These are phyloP conservation scores for Bradypodion pumilum DNA, from an alignment of 2,797 vertebrate species.

Conservation along the genomic window DNA sequence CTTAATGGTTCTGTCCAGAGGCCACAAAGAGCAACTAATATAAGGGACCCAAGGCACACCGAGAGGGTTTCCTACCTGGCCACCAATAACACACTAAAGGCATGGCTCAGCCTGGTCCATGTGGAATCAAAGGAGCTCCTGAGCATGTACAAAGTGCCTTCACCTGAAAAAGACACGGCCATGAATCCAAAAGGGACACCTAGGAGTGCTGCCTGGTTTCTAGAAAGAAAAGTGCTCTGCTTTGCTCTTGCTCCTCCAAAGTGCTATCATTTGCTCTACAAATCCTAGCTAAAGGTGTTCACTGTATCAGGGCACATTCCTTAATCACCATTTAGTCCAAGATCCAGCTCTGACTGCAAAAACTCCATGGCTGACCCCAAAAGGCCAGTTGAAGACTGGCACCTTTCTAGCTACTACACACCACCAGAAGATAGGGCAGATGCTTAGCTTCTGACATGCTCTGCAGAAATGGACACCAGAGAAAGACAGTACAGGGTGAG, in stretches of 20 bases:
- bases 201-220: neutral
- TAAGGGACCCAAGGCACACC: neutral
- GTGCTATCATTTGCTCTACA: neutral
- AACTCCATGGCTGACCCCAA: neutral
- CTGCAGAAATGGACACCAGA: neutral
- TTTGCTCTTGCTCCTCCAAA: neutral
- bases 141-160: neutral
- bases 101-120: neutral
- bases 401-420: neutral
- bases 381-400: neutral
- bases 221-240: neutral
- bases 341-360: neutral
- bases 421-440: neutral
- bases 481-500: neutral
- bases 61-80: neutral
- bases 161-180: neutral
- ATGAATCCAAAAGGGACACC: neutral
- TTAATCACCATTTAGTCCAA: neutral
- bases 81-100: neutral
- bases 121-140: neutral
- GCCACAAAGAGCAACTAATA: neutral
- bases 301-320: neutral
- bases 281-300: neutral
- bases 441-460: neutral
- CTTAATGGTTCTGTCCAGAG: neutral